phyloP scores from a whole-genome alignment of 2,888 invertebrate species.

The Amblyjoppa proteus region DNA sequence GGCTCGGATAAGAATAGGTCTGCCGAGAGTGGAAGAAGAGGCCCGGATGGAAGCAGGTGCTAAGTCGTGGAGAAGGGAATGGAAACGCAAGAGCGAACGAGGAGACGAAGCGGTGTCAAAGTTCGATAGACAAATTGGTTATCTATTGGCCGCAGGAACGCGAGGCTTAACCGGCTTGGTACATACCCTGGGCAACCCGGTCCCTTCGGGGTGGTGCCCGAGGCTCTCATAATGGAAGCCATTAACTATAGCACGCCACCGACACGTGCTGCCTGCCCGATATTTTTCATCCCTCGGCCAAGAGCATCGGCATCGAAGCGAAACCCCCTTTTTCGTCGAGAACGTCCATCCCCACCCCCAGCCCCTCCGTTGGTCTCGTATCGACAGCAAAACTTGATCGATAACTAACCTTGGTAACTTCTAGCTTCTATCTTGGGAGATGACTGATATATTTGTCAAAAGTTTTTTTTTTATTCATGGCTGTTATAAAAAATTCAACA shows the following conservation, averaged over 20 bases:
- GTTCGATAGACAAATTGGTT: conserved; percentile 58
- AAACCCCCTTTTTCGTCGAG: conserved; percentile 19
- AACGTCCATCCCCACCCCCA: background rate
- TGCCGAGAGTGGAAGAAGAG: background rate
- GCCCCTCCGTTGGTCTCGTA: conserved; percentile 3
- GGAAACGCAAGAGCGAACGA: background rate
- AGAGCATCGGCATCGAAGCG: conserved; percentile 59
- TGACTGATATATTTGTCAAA: background rate
- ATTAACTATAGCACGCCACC: conserved; percentile 78
- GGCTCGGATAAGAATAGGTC: background rate
- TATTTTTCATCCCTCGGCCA: conserved; percentile 78
- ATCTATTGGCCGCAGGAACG: conserved; percentile 45
- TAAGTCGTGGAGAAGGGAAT: background rate
- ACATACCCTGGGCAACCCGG: conserved; percentile 21
- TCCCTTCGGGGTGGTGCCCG: conserved; percentile 34
- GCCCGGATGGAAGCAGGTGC: background rate
- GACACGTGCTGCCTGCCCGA: conserved; percentile 76
- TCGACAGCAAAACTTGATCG: conserved; percentile 56
- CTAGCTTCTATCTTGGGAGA: background rate
- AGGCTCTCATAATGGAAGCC: conserved; percentile 77
- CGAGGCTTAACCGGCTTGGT: conserved; percentile 8
- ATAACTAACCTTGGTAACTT: conserved; percentile 35
- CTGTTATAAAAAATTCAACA: background rate
- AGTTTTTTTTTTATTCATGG: background rate
- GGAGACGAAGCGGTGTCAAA: conserved; percentile 35